Evolutionary conservation across 2,888 invertebrate genomes (phyloP), one percentile per base, ranked within the genome.

Genomic region (Tetragonula carbonaria): DNA sequence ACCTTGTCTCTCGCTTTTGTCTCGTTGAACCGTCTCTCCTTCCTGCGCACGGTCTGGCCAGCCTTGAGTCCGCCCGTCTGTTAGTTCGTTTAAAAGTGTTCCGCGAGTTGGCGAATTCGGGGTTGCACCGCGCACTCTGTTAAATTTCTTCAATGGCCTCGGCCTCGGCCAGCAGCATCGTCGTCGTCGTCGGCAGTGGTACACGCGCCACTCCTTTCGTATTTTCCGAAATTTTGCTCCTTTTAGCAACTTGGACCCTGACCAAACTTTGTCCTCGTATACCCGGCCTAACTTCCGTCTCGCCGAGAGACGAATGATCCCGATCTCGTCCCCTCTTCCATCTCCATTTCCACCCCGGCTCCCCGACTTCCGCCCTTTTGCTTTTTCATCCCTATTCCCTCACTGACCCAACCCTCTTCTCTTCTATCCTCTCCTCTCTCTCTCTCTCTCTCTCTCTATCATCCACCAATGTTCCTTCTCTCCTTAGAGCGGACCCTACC

Each of bases 281-380:
- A 84, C 91, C 84, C 91, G 89, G 92, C 93, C 93, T 93, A 93
- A 93, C 93, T 93, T 93, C 92, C 93, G 91, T 90, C 91, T 91
- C 84, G 86, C 87, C 86, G 88, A 93, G 91, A 93, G 91, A 93
- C 90, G 93, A 92, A 92, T 91, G 92, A 91, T 91, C 86, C 79
- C 87, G 77, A 81, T 74, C 81, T 73, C 63, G 76, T 76, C 83
- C 80, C 71, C 63, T 53, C 86, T 72, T 53, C 84, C 78, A 74
- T 70, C 82, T 63, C 85, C 79, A 78, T 87, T 82, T 86, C 85
- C 80, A 78, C 68, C 82, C 38, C 80, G 82, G 75, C 78, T 81
- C 84, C 70, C 72, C 84, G 84, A 87, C 87, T 88, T 88, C 90
- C 90, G 89, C 86, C 90, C 89, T 88, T 86, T 86, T 84, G 88